Base-by-base conservation (phyloP, 1,140 invertebrate genomes). In the Megalopta genalis region DNA sequence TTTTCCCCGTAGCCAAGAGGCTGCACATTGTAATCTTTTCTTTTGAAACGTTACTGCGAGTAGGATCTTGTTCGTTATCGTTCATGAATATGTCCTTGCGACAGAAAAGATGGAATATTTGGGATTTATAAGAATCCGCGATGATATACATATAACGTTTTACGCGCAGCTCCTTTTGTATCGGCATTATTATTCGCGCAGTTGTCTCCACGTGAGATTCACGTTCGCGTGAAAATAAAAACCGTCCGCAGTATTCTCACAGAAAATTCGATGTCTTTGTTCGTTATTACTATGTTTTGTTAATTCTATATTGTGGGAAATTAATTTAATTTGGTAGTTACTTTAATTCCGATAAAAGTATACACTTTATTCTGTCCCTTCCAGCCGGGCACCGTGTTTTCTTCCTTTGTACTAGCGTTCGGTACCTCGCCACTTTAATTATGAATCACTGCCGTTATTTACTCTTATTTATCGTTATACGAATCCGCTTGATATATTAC, bases 371-470 rank as follows among this genome's bases (percentile, higher is more conserved):
- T 32, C 6, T 23, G 5, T 63, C 39, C 14, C 9, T 52, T 63
- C 23, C 23, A 52, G 10, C 25, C 9, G 46, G 16, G 52, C 57
- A 52, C 14, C 32, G 32, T 23, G 63, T 8, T 70, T 39, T 39
- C 21, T 59, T 68, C 62, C n/a, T 52, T 73, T 57, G 69, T 23
- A 63, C n/a, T 49, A 49, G 27, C 42, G 57, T 52, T 71, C 32
- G 66, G 67, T 46, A 77, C 59, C 32, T 21, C 64, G 54, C 60
- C 83, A 80, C 83, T 57, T 86, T 86, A 86, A 86, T 86, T 86
- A 86, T 86, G 85, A 86, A 86, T 86, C 85, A 77, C 84, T 49
- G 46, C 46, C 60, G 85, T 86, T 82, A 86, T 86, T 86, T 86
- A 85, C 69, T 80, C 82, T 86, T 86, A 86, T 86, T 86, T 83